These are phyloP conservation scores for Papilio xuthus DNA, from an alignment of 1,140 invertebrate genomes.

Conservation along the genomic window DNA sequence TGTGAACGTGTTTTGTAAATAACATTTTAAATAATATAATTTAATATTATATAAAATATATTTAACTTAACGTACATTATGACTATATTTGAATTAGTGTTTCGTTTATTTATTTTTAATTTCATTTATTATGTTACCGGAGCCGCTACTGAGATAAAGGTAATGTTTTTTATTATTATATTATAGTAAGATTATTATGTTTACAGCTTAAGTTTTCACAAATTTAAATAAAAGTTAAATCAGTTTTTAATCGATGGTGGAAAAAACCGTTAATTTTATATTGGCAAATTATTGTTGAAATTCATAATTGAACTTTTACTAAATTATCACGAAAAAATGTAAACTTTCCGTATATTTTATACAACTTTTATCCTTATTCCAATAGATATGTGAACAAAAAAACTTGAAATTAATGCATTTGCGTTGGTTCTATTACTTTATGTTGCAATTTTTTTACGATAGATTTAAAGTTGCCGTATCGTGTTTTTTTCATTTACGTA, in stretches of 20 bases:
- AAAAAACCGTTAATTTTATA: background rate
- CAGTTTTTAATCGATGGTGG: background rate
- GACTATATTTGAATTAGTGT: constrained; percentile 67
- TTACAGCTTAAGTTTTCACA: constrained; percentile 24
- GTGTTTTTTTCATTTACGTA: background rate
- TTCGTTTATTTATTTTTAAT: constrained; percentile 66
- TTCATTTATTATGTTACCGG: constrained; percentile 62
- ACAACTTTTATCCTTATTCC: too few relatives aligned
- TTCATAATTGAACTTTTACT: background rate
- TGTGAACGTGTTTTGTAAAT: constrained; percentile 66
- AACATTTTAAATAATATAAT: constrained; percentile 42
- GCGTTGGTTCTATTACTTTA: background rate
- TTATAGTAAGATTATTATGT: constrained; percentile 31
- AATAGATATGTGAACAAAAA: too few relatives aligned
- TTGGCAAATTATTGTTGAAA: too few relatives aligned
- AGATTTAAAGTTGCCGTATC: background rate
- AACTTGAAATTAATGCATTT: background rate
- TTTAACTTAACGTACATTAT: constrained; percentile 61
- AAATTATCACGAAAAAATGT: background rate
- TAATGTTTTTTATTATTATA: constrained; percentile 49
- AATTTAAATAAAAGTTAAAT: constrained; percentile 21
- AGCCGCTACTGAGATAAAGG: constrained; percentile 64
- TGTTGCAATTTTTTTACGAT: background rate
- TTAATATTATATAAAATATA: constrained; percentile 49
- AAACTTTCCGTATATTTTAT: too few relatives aligned